Percentiles rank a stretch among this genome's conserved stretches.
Conservation (phyloP, 1,140 invertebrate species). For the Drosophila watanabei region DNA sequence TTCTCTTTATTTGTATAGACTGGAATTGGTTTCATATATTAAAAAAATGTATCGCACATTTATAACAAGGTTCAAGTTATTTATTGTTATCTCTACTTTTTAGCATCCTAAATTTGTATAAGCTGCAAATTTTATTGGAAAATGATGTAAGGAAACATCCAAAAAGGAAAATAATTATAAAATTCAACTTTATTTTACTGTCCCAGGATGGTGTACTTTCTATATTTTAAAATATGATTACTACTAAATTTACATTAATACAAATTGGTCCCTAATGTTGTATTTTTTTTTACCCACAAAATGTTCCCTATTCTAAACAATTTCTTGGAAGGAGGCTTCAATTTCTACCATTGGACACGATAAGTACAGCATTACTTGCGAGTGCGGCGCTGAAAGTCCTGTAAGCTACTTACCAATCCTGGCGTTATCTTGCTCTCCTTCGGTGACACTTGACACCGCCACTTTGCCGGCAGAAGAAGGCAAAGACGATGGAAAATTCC, state of each 20-base stretch:
- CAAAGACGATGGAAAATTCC: constrained; percentile 37
- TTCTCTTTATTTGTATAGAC: too few relatives aligned
- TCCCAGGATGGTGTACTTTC: background rate
- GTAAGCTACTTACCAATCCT: constrained; percentile 59
- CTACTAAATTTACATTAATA: too few relatives aligned
- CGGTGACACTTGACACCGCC: constrained; percentile 73
- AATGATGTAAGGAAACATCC: too few relatives aligned
- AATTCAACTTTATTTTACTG: too few relatives aligned
- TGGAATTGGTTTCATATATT: too few relatives aligned
- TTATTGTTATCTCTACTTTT: too few relatives aligned
- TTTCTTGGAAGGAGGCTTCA: background rate
- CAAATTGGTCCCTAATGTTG: background rate
- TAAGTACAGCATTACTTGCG: constrained; percentile 29
- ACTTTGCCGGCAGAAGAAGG: constrained; percentile 45
- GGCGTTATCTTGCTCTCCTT: constrained; percentile 27
- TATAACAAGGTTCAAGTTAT: too few relatives aligned
- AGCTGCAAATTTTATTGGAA: too few relatives aligned
- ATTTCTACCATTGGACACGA: constrained; percentile 6
- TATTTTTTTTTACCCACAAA: background rate
- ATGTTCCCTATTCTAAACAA: background rate
- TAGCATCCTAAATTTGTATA: too few relatives aligned
- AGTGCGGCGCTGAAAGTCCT: constrained; percentile 17
- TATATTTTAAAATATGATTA: background rate
- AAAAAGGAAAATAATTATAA: too few relatives aligned
- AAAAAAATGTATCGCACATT: too few relatives aligned